Conservation (phyloP, 2,113 vertebrate species). For the Campylorhamphus procurvoides region DNA sequence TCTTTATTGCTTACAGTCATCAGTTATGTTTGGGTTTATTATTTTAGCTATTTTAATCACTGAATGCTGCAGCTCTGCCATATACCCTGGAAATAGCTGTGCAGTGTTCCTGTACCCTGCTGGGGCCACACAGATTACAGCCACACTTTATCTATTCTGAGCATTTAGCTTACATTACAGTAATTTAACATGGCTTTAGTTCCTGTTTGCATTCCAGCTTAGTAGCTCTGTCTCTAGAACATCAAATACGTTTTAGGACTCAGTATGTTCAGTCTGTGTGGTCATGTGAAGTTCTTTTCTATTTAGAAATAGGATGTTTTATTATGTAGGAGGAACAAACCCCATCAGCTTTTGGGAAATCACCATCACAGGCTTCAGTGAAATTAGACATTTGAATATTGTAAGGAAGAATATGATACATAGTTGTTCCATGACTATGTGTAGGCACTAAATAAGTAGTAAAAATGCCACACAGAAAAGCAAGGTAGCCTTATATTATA, state of each 20-base stretch:
- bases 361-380: not conserved
- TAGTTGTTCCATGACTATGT: not conserved
- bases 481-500: not conserved
- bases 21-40: not conserved
- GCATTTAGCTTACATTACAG: not conserved
- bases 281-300: not conserved
- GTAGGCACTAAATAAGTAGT: not conserved
- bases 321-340: not conserved
- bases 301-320: not conserved
- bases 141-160: not conserved
- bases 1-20: not conserved
- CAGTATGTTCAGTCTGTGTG: not conserved
- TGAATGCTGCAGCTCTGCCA: rapidly evolving
- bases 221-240: not conserved
- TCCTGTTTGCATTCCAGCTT: not conserved
- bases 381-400: not conserved
- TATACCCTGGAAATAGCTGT: not conserved
- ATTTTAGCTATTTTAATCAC: not conserved
- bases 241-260: not conserved
- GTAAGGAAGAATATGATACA: not conserved
- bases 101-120: not conserved
- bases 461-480: not conserved
- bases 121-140: not conserved
- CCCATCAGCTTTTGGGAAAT: not conserved
- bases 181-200: not conserved